Evolutionary conservation across 2,888 invertebrate genomes (phyloP), one percentile per base, ranked within the genome.

Genomic region (Tiphia femorata): DNA sequence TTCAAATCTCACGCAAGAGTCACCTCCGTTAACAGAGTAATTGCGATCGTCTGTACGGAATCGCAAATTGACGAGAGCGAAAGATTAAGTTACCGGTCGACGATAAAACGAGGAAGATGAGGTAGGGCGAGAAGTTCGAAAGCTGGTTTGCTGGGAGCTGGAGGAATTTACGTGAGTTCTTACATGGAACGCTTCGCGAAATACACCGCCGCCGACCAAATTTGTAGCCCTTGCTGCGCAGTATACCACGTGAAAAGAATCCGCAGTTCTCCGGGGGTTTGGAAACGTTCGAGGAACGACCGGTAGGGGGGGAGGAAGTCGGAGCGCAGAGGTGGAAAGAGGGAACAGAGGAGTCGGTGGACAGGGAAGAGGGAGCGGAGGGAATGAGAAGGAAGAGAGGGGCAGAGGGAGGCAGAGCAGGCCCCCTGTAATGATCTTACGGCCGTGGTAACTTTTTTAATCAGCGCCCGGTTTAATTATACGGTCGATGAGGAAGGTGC

Each of bases 381-480:
- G 16, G 40, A 58, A 55, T 56, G 49, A 52, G 49, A 53, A 30
- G 41, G 12, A 44, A 49, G 57, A 49, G 58, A 47, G 27, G 50
- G 30, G 49, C 57, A 54, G 51, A 43, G 50, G 57, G 57, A 53
- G 55, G 52, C 50, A 35, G 49, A 49, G 58, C 66, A 77, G 73
- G 70, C 71, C 69, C n/a, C 70, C 73, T 75, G 76, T 81, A 81
- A 81, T 81, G 81, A 81, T 80, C 81, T 82, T 80, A 80, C 77
- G 76, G 74, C 69, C 74, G 73, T 70, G 75, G 79, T 78, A 82
- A 82, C 80, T 82, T 82, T 82, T 82, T 82, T 82, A 82, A 82
- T 82, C 81, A 82, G 80, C 80, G 79, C 77, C 76, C 75, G 76
- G 78, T 81, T 81, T 80, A 82, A 82, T 81, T 81, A 81, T 80